Base-by-base conservation (phyloP, 2,888 invertebrate genomes). In the Nycteola revayana region DNA sequence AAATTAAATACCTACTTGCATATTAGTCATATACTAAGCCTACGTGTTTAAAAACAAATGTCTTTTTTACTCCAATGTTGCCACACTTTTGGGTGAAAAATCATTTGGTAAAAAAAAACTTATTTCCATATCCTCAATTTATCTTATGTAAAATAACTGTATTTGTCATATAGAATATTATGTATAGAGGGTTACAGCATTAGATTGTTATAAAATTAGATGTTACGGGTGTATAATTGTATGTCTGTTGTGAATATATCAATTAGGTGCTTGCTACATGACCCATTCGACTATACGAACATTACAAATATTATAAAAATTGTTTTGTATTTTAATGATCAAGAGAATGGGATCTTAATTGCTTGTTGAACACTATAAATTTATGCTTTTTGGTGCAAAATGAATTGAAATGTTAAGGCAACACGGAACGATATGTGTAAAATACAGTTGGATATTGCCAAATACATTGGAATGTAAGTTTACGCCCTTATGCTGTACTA, bases 121-220 rank as follows among this genome's bases (percentile, higher is more conserved):
- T 50, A 49, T 49, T 54, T 49, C 43, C 49, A 47, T 56, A 57
- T 53, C 60, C 60, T 54, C 56, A 51, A 53, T 42, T 67, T 65
- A 57, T 58, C 46, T 60, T 60, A 56, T 67, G 62, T 66, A 57
- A 54, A 64, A 69, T 18, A 21, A 60, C 47, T 57, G 48, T 57
- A 64, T 61, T 58, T 57, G 61, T 61, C 60, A 52, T 57, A 66
- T 56, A 58, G 55, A 43, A 36, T 54, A 54, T 44, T 39, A 60
- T 66, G 61, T 72, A 75, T 71, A 75, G 68, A 59, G 59, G 70
- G 64, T 75, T 76, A 72, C 61, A 48, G 57, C 64, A 64, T 69
- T 81, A 79, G 73, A 79, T 75, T 73, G 79, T 83, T 83, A 72
- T 72, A 49, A 64, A 72, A 62, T 69, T 77, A 75, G 73, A 55